Conservation (phyloP, 2,113 vertebrate species). For the Larimichthys polyactis region DNA sequence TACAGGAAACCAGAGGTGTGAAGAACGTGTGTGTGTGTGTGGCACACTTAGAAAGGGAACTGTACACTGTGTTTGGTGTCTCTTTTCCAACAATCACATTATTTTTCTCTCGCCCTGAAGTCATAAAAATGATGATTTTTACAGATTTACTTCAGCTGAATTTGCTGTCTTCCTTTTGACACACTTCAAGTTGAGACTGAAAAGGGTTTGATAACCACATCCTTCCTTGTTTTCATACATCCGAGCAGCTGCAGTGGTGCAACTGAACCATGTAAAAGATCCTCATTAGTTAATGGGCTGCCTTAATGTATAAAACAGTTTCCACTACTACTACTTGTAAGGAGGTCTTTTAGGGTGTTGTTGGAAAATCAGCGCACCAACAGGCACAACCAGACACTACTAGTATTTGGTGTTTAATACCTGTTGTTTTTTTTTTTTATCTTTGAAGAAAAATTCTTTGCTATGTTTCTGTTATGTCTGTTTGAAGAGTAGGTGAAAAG, state of each 20-base stretch:
- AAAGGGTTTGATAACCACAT: conserved; percentile 74
- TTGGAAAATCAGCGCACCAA: conserved; percentile 6
- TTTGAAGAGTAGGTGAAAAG: conserved; percentile 34
- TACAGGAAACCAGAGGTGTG: conserved; percentile 37
- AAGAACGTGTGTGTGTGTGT: conserved; percentile 7
- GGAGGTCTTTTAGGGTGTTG: conserved; percentile 2
- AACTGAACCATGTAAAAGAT: conserved; percentile 35
- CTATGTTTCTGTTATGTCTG: conserved; percentile 32
- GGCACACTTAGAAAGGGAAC: not conserved
- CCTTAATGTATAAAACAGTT: conserved; percentile 27
- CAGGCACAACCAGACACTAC: conserved; percentile 69
- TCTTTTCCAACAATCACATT: not conserved
- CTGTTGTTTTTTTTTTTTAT: conserved; percentile 18
- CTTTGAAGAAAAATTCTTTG: conserved; percentile 21
- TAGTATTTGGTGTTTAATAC: conserved; percentile 46
- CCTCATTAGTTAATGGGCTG: conserved; percentile 23
- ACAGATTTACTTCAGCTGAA: not conserved
- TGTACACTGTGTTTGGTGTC: not conserved
- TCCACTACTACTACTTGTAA: conserved; percentile 43
- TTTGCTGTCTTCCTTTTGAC: not conserved
- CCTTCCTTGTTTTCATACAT: conserved; percentile 71
- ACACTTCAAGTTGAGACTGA: conserved; percentile 32
- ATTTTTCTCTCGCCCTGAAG: not conserved
- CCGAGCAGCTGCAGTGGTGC: conserved; percentile 51
- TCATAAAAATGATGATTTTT: not conserved